Base-by-base conservation (phyloP, 35 echinoderm and acorn worm genomes). In the Ophioderma brevispina region DNA sequence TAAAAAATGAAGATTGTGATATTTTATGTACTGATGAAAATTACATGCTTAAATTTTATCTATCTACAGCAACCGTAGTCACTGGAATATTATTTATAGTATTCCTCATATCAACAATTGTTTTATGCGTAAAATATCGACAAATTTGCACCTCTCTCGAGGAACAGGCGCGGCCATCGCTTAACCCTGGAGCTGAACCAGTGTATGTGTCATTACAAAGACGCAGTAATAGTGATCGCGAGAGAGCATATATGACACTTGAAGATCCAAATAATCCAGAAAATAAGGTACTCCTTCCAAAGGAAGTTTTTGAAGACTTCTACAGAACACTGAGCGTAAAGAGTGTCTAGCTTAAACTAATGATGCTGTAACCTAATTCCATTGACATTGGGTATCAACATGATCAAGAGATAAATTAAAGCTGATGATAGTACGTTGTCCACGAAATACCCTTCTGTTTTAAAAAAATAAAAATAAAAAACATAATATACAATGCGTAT, bases 191-290 rank as follows among this genome's bases (percentile, higher is more conserved):
- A 46, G 41, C n/a, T 70, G 59, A 70, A 70, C 59, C 59, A 18
- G 59, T 70, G 10, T 70, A 70, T 70, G 59, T 70, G 15, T 70
- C 59, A 30, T 70, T 70, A 70, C 59, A 70, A 70, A 70, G 59
- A 70, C 59, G 59, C 15, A 6, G 6, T 13, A 4, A 46, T 8
- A 18, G 15, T 3, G n/a, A 6, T 6, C 1, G 17, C 28, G 59
- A 70, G 4, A 18, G 59, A 30, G 59, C 10, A 70, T 70, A 70
- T 25, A 70, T 70, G 59, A 70, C 59, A 15, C 59, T 70, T 2
- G 59, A 70, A 25, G 59, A 70, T 70, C 59, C 59, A 70, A 70
- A 70, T 70, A 70, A 70, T 70, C 59, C 59, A 25, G 59, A 70
- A 18, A 70, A 70, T 25, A 70, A 70, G n/a, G n/a, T 70, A 15